A percentile compares a stretch with the other conserved stretches of the same genome.
Evolutionary conservation across 2,888 invertebrate species (phyloP).

Genomic region (Conops quadrifasciatus): DNA sequence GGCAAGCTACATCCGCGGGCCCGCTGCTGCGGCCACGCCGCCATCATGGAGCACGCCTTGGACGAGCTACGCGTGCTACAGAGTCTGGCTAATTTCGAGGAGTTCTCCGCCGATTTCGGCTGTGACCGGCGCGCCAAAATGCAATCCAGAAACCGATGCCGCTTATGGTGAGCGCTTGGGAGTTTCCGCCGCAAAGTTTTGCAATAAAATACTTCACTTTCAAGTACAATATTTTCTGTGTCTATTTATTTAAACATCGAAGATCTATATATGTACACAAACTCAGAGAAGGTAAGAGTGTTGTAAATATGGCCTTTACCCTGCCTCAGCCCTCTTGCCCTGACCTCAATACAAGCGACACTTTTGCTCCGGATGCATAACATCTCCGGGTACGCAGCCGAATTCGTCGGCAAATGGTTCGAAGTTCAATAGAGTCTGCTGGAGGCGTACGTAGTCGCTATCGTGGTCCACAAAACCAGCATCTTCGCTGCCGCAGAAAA

Average conservation of each 20-base stretch:
- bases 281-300: no score
- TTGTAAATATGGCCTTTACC: background rate
- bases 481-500: conserved; percentile 53
- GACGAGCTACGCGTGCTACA: conserved; percentile 59
- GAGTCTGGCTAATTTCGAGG: conserved; percentile 59
- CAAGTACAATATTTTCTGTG: background rate
- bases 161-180: conserved; percentile 52
- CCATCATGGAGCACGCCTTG: conserved; percentile 54
- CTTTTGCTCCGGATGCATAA: conserved; percentile 51
- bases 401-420: conserved; percentile 49
- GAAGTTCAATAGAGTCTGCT: conserved; percentile 50
- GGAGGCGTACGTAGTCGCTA: conserved; percentile 52
- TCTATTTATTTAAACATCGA: background rate
- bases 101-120: conserved; percentile 55
- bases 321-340: background rate
- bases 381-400: conserved; percentile 45
- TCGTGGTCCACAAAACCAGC: conserved; percentile 51
- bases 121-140: conserved; percentile 56
- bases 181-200: background rate
- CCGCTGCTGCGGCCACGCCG: conserved; percentile 43
- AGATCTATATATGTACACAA: no score
- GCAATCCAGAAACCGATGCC: conserved; percentile 56
- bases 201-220: background rate
- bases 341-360: conserved; percentile 53
- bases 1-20: conserved; percentile 53